phyloP scores from a whole-genome alignment of 2,888 invertebrate species.

The Drosophila robusta region DNA sequence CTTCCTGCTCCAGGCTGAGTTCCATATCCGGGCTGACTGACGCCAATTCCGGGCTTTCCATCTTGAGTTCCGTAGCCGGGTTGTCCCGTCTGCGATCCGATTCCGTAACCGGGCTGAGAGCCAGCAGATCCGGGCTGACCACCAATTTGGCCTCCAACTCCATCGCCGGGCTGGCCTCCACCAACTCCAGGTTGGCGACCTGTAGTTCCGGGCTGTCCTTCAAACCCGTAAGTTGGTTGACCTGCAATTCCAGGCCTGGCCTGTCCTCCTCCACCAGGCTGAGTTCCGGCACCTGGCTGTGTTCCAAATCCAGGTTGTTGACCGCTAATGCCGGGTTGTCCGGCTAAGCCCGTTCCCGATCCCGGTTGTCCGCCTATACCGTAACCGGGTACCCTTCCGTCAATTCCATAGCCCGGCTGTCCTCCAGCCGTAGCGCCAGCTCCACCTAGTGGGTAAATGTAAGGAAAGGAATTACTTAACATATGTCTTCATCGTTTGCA shows the following conservation, averaged over 20 bases:
- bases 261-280: conserved; percentile 17
- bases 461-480: neutral
- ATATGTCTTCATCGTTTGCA: neutral
- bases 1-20: conserved; percentile 14
- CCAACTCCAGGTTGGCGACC: conserved; percentile 25
- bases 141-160: neutral
- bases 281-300: conserved; percentile 9
- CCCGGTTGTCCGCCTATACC: too few species aligned
- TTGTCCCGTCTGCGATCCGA: neutral
- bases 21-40: conserved; percentile 23
- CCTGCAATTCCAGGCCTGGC: conserved; percentile 3
- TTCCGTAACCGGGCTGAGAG: conserved; percentile 6
- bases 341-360: too few species aligned
- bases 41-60: conserved; percentile 18
- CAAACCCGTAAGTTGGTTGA: neutral
- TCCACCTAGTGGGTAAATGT: conserved; percentile 1
- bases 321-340: too few species aligned
- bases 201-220: conserved; percentile 5
- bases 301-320: conserved; percentile 21
- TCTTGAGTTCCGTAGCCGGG: conserved; percentile 9
- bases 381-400: neutral
- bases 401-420: conserved; percentile 1
- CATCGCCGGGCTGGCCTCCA: conserved; percentile 3
- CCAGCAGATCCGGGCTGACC: neutral
- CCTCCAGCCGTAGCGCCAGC: conserved; percentile 2